A percentile compares a stretch with the other conserved stretches of the same genome.
Conservation (phyloP, 2,888 invertebrate species). For the Ommatoiulus sabulosus region DNA sequence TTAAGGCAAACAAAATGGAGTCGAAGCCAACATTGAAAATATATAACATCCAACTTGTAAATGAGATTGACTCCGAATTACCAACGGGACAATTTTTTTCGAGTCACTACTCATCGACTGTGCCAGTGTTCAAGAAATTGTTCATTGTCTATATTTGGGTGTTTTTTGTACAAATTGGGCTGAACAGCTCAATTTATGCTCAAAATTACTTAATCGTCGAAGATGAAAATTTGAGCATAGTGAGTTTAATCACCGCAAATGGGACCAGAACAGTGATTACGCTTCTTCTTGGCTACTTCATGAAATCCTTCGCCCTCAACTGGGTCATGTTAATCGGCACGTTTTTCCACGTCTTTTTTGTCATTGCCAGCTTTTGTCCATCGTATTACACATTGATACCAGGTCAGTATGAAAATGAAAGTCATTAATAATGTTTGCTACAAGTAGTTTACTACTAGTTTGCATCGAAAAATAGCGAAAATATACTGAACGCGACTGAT, state of each 20-base stretch:
- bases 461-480: no score
- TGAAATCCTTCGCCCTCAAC: background rate
- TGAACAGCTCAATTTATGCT: conserved; percentile 36
- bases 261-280: conserved; percentile 12
- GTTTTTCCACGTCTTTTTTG: conserved; percentile 45
- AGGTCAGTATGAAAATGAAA: background rate
- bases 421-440: background rate
- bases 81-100: background rate
- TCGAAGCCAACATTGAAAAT: conserved; percentile 42
- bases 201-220: conserved; percentile 44
- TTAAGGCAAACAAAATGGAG: background rate
- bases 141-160: conserved; percentile 43
- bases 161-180: conserved; percentile 28
- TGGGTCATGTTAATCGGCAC: conserved; percentile 51
- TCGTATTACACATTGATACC: conserved; percentile 41
- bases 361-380: conserved; percentile 50
- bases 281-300: conserved; percentile 38
- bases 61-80: background rate
- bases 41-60: conserved; percentile 42
- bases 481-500: no score
- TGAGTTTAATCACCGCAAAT: conserved; percentile 35
- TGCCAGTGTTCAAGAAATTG: conserved; percentile 49
- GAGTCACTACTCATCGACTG: background rate
- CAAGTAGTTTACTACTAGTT: background rate
- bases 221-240: conserved; percentile 45